phyloP scores from a whole-genome alignment of 2,888 invertebrate species.

The Petrolisthes cinctipes region DNA sequence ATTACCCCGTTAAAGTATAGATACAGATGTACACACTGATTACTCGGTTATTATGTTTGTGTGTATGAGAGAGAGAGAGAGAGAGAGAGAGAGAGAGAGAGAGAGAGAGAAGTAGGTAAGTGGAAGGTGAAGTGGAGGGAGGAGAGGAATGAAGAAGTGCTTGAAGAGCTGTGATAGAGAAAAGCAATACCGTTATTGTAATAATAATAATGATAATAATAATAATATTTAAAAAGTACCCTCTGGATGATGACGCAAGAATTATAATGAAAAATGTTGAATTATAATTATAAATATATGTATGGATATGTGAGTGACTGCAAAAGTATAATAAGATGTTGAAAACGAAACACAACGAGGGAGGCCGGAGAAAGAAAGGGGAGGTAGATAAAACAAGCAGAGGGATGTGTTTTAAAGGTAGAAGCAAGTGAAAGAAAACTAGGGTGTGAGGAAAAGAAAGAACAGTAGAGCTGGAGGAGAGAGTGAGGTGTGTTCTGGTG shows the following conservation, averaged over 20 bases:
- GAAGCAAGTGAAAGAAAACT: neutral
- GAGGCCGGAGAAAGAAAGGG: neutral
- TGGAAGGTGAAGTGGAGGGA: neutral
- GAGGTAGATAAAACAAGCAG: neutral
- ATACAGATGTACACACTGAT: neutral
- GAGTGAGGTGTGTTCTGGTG: neutral
- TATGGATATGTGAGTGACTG: no score
- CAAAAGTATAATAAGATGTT: neutral
- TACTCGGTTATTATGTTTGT: neutral
- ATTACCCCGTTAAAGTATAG: neutral
- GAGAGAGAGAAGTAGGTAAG: neutral
- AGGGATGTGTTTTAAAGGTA: neutral
- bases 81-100: neutral
- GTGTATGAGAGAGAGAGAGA: conserved; percentile 4
- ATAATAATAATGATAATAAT: neutral
- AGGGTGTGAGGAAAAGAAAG: neutral
- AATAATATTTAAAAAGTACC: neutral
- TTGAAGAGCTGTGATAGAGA: no score
- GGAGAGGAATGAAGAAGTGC: neutral
- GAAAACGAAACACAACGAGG: neutral
- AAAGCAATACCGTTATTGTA: neutral
- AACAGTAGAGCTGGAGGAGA: neutral
- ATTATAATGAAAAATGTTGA: neutral
- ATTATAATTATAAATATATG: neutral
- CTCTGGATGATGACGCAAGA: neutral